phyloP scores from a whole-genome alignment of 2,797 vertebrate genomes.

The Aselliscus stoliczkanus region DNA sequence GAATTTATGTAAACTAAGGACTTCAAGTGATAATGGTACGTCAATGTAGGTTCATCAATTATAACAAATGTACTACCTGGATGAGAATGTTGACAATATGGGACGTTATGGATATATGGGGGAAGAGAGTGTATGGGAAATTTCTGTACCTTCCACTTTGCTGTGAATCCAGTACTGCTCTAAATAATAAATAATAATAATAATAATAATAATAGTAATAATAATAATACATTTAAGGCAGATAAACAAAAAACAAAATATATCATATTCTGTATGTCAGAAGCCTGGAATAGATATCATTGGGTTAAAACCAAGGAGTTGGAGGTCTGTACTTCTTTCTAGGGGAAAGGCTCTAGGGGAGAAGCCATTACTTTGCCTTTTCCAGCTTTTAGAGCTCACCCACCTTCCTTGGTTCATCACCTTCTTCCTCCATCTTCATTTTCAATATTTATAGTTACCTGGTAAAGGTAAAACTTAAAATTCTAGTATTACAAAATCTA shows the following conservation, averaged over 20 bases:
- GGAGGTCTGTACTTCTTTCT: not conserved
- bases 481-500: not conserved
- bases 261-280: not conserved
- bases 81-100: not conserved
- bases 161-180: not conserved
- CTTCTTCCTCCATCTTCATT: not conserved
- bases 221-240: not conserved
- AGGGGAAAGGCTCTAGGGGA: not conserved
- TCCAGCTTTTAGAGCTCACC: not conserved
- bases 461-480: not conserved
- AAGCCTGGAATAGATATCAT: not conserved
- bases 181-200: no score
- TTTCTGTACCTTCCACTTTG: not conserved
- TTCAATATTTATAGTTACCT: not conserved
- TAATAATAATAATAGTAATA: not conserved
- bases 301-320: not conserved
- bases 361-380: not conserved
- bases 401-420: not conserved
- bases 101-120: not conserved
- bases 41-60: not conserved
- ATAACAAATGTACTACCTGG: not conserved
- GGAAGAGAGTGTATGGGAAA: not conserved
- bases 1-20: not conserved
- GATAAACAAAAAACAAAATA: not conserved
- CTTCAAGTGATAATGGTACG: not conserved